Percentiles rank a stretch among this genome's conserved stretches.
Evolutionary conservation across 1,140 invertebrate genomes (phyloP).

Genomic region (Brachionus asplanchnoidis): DNA sequence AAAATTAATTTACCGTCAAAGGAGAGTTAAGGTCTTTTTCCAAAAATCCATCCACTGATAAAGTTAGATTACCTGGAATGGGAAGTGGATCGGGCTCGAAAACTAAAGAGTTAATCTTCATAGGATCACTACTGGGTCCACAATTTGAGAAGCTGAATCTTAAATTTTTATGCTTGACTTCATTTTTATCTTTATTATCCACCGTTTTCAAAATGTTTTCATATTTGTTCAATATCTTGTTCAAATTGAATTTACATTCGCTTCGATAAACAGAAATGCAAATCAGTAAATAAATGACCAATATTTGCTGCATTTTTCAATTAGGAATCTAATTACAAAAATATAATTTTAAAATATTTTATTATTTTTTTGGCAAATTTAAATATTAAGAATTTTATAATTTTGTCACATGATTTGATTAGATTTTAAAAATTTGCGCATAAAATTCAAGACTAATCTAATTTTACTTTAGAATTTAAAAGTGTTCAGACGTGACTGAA

Average conservation of each 20-base stretch:
- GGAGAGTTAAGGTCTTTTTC: neutral
- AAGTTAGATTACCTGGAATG: constrained; percentile 18
- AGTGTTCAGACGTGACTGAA: neutral
- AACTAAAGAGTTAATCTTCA: neutral
- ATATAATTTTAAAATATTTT: neutral
- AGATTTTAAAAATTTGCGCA: neutral
- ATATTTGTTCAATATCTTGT: neutral
- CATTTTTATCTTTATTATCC: neutral
- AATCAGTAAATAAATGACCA: neutral
- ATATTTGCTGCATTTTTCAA: neutral
- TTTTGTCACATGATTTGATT: constrained; percentile 3
- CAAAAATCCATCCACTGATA: neutral
- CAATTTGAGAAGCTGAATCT: constrained; percentile 14
- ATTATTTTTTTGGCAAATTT: neutral
- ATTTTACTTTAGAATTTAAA: neutral
- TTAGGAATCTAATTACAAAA: neutral
- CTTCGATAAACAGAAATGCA: neutral
- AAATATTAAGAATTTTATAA: neutral
- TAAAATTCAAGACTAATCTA: neutral
- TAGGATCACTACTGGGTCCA: neutral
- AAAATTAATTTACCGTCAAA: neutral
- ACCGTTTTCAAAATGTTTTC: neutral
- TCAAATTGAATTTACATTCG: constrained; percentile 9
- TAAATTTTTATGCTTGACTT: neutral
- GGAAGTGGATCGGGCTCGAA: constrained; percentile 8